These are phyloP conservation scores for Callaeas wilsoni DNA, from an alignment of 2,113 vertebrate species.

Conservation along the genomic window DNA sequence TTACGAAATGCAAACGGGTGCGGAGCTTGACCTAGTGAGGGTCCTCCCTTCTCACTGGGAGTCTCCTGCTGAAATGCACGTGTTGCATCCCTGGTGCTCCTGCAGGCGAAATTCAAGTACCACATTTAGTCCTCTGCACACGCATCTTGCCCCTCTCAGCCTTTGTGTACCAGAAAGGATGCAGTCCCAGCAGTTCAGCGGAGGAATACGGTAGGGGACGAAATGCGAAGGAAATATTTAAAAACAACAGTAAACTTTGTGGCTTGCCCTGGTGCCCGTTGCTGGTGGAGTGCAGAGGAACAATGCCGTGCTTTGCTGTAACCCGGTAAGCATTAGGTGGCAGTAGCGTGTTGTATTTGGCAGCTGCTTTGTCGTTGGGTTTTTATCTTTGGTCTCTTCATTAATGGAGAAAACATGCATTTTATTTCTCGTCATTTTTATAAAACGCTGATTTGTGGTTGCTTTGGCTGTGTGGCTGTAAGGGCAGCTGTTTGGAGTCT, in stretches of 20 bases:
- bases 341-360: slow-evolving; percentile 84
- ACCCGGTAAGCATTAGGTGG: slow-evolving; percentile 82
- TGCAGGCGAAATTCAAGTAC: neutral
- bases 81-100: neutral
- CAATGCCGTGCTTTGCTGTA: neutral
- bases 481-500: neutral
- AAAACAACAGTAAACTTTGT: neutral
- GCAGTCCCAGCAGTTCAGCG: neutral
- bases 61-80: neutral
- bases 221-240: neutral
- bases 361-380: slow-evolving; percentile 7
- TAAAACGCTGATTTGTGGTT: neutral
- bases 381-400: neutral
- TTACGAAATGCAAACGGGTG: neutral
- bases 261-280: neutral
- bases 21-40: neutral
- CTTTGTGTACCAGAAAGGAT: neutral
- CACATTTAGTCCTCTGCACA: neutral
- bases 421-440: neutral
- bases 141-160: neutral
- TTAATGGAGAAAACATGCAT: neutral
- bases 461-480: neutral
- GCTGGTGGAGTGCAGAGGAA: neutral
- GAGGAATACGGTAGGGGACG: neutral
- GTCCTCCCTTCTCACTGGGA: neutral